Evolutionary conservation across 1,140 invertebrate species (phyloP), one percentile per base, ranked within the genome.

Genomic region (Alviniconcha marisindica): DNA sequence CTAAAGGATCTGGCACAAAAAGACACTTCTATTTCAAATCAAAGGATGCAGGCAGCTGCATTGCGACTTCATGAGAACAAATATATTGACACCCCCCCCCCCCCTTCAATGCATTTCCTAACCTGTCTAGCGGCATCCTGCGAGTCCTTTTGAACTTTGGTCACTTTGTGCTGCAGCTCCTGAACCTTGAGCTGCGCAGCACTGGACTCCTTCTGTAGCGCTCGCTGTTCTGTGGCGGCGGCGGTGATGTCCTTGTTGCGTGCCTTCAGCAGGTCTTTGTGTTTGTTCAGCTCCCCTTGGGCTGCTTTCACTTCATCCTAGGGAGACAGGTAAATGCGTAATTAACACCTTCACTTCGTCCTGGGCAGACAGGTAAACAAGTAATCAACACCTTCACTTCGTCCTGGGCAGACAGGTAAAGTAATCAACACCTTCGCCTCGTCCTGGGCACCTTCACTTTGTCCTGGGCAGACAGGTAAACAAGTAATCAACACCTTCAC

Each of bases 131-230:
- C 87, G 24, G 94, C 92, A 80, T 94, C 93, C 83, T 92, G 92
- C 15, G 92, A 90, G 44, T 94, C 94, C 79, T 92, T 93, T 44
- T 93, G 91, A 40, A 91, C 89, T 82, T 94, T 94, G 40, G 90
- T 84, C 28, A 94, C 89, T 83, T 94, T 96, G 89, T 97, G 96
- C 84, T 96, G 95, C 73, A 96, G 92, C 90, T 97, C 96, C 90
- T 97, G 96, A 14, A 98, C 95, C 87, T 96, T 95, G 0, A 98
- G 93, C 87, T 97, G 94, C 2, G 94, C 88, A 38, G 97, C 96
- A 42, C 93, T 91, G 44, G 88, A 85, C 44, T 94, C 92, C 83
- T 96, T 96, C 0, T 93, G 88, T 38, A 98, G 93, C 77, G 96
- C 94, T 42, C 97, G 96, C 90, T 96, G 96, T 80, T 95, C 95